These are phyloP conservation scores for Syndactyla subalaris DNA, from an alignment of 2,797 vertebrate genomes.

Conservation along the genomic window DNA sequence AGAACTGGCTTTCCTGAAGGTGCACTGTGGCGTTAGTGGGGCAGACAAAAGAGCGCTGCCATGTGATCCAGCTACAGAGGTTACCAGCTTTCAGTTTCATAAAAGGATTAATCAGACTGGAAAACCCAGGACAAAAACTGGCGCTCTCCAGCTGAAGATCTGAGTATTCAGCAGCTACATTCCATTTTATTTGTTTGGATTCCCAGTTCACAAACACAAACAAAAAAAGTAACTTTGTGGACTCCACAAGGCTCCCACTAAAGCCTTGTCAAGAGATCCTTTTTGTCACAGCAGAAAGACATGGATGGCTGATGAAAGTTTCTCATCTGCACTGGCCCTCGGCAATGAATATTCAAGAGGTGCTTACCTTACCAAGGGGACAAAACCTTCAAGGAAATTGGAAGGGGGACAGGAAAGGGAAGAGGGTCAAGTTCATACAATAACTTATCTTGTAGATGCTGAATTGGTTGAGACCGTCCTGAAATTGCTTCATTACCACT, in stretches of 20 bases:
- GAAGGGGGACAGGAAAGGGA: not conserved
- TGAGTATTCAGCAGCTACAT: slow-evolving; percentile 49
- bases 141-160: slow-evolving; percentile 66
- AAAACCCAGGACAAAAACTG: slow-evolving; percentile 80
- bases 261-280: slow-evolving; percentile 45
- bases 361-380: slow-evolving; percentile 63
- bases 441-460: not conserved
- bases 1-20: slow-evolving; percentile 54
- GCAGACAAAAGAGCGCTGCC: slow-evolving; percentile 71
- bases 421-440: not conserved
- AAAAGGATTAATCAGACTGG: slow-evolving; percentile 86
- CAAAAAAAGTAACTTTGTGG: not conserved
- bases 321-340: slow-evolving; percentile 17
- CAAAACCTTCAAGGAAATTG: slow-evolving; percentile 44
- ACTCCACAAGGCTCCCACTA: not conserved
- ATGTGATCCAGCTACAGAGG: slow-evolving; percentile 80
- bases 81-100: slow-evolving; percentile 79
- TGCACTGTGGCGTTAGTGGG: not conserved
- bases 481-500: not conserved
- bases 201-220: slow-evolving; percentile 22
- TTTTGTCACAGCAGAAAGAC: slow-evolving; percentile 55
- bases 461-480: not conserved
- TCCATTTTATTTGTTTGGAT: slow-evolving; percentile 39
- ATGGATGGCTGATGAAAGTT: slow-evolving; percentile 1
- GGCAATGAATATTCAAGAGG: slow-evolving; percentile 31